Percentiles rank a stretch among this genome's conserved stretches.
Conservation (phyloP, 1,140 invertebrate species). For the Eueides isabella region DNA sequence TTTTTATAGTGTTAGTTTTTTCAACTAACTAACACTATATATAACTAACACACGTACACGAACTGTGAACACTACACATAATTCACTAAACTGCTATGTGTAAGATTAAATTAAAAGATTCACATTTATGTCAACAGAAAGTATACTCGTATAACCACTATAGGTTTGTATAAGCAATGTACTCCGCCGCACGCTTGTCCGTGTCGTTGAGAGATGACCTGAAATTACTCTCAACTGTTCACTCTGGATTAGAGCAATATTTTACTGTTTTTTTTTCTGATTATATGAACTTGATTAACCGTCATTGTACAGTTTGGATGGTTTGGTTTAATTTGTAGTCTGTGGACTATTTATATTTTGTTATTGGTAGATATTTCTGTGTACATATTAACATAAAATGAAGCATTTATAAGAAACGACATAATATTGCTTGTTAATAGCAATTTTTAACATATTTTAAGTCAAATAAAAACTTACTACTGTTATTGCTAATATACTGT, state of each 20-base stretch:
- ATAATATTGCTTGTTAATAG: no score
- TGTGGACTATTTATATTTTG: no score
- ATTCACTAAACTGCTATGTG: background rate
- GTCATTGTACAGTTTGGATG: background rate
- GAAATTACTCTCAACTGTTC: constrained; percentile 28
- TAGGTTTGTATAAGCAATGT: constrained; percentile 1
- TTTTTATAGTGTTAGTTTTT: no score
- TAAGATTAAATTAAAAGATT: background rate
- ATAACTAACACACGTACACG: background rate
- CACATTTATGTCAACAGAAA: background rate
- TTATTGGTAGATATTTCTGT: no score
- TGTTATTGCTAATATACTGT: no score
- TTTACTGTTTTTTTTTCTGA: constrained; percentile 12
- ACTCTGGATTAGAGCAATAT: constrained; percentile 21
- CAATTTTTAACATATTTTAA: background rate
- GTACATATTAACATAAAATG: no score
- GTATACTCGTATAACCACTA: no score
- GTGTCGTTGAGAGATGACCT: constrained; percentile 22
- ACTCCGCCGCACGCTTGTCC: constrained; percentile 5
- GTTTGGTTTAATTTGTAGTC: no score
- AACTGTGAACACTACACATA: background rate
- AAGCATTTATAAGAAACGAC: no score
- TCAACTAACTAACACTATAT: no score
- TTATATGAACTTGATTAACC: constrained; percentile 7
- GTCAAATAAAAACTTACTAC: no score